Evolutionary conservation across 1,140 invertebrate genomes (phyloP).

Genomic region (Dryas iulia): DNA sequence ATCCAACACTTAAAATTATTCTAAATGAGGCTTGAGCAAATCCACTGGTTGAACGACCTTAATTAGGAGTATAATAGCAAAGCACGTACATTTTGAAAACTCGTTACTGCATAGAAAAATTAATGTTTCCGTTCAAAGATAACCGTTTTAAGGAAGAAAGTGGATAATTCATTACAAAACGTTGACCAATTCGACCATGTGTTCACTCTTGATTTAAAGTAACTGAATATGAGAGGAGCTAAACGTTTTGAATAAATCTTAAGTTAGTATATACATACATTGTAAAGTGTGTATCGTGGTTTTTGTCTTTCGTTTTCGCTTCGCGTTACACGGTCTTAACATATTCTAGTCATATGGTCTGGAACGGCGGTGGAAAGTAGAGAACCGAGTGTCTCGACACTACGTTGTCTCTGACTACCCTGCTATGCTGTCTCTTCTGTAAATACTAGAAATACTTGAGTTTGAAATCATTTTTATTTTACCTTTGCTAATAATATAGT

Average conservation of each 20-base stretch:
- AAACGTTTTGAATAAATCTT: not conserved
- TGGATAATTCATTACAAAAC: not conserved
- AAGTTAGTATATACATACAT: too few relatives aligned
- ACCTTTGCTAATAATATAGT: too few relatives aligned
- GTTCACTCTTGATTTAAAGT: not conserved
- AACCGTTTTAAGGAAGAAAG: conserved; percentile 8
- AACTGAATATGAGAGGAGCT: not conserved
- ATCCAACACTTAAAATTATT: not conserved
- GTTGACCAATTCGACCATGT: not conserved
- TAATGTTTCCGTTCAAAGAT: conserved; percentile 16
- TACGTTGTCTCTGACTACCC: too few relatives aligned
- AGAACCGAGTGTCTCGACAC: too few relatives aligned
- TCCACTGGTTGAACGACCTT: not conserved
- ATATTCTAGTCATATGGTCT: too few relatives aligned
- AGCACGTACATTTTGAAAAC: conserved; percentile 14
- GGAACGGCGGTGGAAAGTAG: too few relatives aligned
- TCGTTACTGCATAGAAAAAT: conserved; percentile 13
- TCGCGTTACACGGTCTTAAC: too few relatives aligned
- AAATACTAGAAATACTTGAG: too few relatives aligned
- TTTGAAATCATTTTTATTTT: too few relatives aligned
- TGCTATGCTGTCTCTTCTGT: too few relatives aligned
- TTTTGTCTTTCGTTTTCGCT: too few relatives aligned
- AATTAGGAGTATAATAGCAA: conserved; percentile 11
- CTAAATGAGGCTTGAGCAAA: not conserved
- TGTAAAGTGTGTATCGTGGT: too few relatives aligned